Percentiles rank a stretch among this genome's conserved stretches.
Evolutionary conservation across 2,797 vertebrate species (phyloP).

Genomic region (Propithecus deckenii): DNA sequence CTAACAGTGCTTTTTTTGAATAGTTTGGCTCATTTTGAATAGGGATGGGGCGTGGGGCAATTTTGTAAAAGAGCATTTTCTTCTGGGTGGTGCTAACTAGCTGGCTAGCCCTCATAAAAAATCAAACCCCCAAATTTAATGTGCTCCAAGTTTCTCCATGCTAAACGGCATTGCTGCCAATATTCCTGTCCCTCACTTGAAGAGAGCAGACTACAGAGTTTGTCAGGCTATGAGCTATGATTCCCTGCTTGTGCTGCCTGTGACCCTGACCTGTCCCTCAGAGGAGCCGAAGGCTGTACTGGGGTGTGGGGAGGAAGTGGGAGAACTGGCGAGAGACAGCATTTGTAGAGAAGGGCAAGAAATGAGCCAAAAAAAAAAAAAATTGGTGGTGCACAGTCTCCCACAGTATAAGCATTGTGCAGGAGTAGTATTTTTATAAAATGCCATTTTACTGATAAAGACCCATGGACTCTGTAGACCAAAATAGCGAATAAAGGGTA

Average conservation of each 20-base stretch:
- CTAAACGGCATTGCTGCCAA: not conserved
- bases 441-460: not conserved
- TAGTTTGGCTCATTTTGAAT: not conserved
- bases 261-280: not conserved
- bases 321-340: not conserved
- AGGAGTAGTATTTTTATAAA: not conserved
- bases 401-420: not conserved
- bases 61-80: not conserved
- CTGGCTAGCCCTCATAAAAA: not conserved
- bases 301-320: not conserved
- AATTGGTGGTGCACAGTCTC: not conserved
- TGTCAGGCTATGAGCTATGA: not conserved
- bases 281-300: not conserved
- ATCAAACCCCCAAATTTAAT: not conserved
- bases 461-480: not conserved
- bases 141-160: not conserved
- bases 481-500: not conserved
- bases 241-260: not conserved
- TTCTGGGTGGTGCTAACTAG: not conserved
- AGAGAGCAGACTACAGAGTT: not conserved
- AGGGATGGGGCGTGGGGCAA: rapidly evolving
- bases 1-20: not conserved
- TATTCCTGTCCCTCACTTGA: not conserved
- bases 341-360: too few relatives aligned
- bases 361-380: not conserved